phyloP scores from a whole-genome alignment of 2,888 invertebrate species.

The Metalampra italica region DNA sequence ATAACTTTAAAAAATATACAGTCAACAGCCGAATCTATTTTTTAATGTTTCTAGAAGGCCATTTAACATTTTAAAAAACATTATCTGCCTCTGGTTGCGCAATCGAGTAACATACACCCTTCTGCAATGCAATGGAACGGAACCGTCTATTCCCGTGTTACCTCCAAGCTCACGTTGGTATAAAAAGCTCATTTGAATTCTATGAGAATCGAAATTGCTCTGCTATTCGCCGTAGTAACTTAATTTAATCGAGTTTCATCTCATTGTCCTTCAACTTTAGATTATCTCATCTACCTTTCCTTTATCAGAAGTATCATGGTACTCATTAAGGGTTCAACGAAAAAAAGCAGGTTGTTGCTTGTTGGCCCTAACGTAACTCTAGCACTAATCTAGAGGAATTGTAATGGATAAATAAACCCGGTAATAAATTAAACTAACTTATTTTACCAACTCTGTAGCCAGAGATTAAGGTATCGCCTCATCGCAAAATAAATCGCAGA shows the following conservation, averaged over 20 bases:
- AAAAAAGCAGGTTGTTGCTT: no score
- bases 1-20: no score
- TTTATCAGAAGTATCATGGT: no score
- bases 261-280: slow-evolving; percentile 61
- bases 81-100: slow-evolving; percentile 4
- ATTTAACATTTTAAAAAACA: slow-evolving; percentile 34
- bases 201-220: slow-evolving; percentile 74
- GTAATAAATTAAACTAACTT: slow-evolving; percentile 8
- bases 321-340: no score
- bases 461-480: slow-evolving; percentile 40
- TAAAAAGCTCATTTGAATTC: slow-evolving; percentile 77
- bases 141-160: slow-evolving; percentile 64
- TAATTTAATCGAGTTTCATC: slow-evolving; percentile 74
- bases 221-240: slow-evolving; percentile 72
- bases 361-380: no score
- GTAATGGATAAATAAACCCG: background rate
- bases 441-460: slow-evolving; percentile 23
- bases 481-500: slow-evolving; percentile 41
- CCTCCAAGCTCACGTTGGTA: slow-evolving; percentile 63
- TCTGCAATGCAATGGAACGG: slow-evolving; percentile 44
- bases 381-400: background rate
- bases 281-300: slow-evolving; percentile 23
- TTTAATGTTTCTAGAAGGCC: slow-evolving; percentile 14
- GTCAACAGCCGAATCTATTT: background rate
- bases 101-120: slow-evolving; percentile 13